Base-by-base conservation (phyloP, 1,140 invertebrate genomes). In the Brachionus rotundiformis region DNA sequence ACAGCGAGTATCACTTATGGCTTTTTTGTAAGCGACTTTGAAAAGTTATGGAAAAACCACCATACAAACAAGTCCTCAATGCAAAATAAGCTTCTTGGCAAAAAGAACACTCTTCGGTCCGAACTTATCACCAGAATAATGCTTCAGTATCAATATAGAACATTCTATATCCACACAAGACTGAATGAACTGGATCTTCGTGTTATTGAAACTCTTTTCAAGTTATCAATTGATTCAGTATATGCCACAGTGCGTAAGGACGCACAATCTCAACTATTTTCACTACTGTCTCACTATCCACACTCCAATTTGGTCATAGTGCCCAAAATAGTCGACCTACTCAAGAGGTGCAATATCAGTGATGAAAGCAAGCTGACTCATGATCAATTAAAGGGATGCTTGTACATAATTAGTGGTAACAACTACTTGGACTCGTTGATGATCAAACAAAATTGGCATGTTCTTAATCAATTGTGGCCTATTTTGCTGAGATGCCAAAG, bases 381-480 rank as follows among this genome's bases (percentile, higher is more conserved):
- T 85, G 92, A 94, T 84, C 89, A 91, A 59, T 92, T 93, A 82
- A 94, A 94, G 89, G 90, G 90, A 85, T 84, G 83, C 82, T 86
- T 96, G 16, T 93, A 93, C 86, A 89, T 95, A 25, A 86, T 96
- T 23, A 85, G 92, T 16, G 92, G 92, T 3, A 90, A 90, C 0
- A 91, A 91, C 84, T 61, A 39, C 11, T 86, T 87, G 27, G 88
- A 88, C 0, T 91, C 91, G 0, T 86, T 94, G 7, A 86, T 92
- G 2, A 90, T 91, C 6, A 91, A 91, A 84, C 91, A 91, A 80
- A 91, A 94, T 86, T 96, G 94, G 94, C 88, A 91, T 1, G 89
- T 92, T 3, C 88, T 95, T 2, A 80, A 61, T 11, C 68, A 84
- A 41, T 25, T 87, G 4, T 95, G 94, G 93, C 92, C 93, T 1